These are phyloP conservation scores for Nesometra sesokonis DNA, from an alignment of 35 echinoderm and acorn worm species.

Conservation along the genomic window DNA sequence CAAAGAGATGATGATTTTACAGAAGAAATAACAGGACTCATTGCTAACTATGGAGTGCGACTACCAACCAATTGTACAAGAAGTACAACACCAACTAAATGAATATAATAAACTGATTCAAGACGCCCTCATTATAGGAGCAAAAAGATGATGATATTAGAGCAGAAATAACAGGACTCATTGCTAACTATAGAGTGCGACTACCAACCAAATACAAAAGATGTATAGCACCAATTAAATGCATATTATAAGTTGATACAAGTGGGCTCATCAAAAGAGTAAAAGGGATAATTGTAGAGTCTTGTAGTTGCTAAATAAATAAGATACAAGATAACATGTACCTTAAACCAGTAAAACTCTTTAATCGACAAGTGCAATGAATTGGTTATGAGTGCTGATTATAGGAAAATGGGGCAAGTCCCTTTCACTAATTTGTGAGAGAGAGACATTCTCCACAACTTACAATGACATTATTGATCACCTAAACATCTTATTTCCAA, in stretches of 20 bases:
- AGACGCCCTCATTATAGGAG: conserved; percentile 46
- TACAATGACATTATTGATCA: too few species aligned
- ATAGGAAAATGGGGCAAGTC: too few species aligned
- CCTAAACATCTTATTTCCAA: too few species aligned
- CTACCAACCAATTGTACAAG: conserved; percentile 76
- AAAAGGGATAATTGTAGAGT: not conserved
- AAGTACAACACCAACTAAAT: conserved; percentile 47
- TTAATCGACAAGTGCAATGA: too few species aligned
- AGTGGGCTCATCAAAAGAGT: conserved; percentile 41
- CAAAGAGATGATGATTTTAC: conserved; percentile 17
- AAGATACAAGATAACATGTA: too few species aligned
- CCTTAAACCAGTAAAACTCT: too few species aligned
- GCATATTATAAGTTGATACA: conserved; percentile 82
- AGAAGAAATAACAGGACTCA: too few species aligned
- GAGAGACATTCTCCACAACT: too few species aligned
- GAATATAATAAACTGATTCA: conserved; percentile 85
- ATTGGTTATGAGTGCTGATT: too few species aligned
- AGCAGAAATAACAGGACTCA: too few species aligned
- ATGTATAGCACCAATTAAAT: conserved; percentile 47
- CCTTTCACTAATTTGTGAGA: too few species aligned
- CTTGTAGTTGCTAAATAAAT: too few species aligned
- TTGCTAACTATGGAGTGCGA: conserved; percentile 42
- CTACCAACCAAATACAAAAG: conserved; percentile 70
- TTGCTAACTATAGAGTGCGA: conserved; percentile 42
- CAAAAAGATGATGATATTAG: conserved; percentile 14